Percentiles rank a stretch among this genome's conserved stretches.
phyloP scores from a whole-genome alignment of 2,113 vertebrate genomes.

The Aleadryas rufinucha region DNA sequence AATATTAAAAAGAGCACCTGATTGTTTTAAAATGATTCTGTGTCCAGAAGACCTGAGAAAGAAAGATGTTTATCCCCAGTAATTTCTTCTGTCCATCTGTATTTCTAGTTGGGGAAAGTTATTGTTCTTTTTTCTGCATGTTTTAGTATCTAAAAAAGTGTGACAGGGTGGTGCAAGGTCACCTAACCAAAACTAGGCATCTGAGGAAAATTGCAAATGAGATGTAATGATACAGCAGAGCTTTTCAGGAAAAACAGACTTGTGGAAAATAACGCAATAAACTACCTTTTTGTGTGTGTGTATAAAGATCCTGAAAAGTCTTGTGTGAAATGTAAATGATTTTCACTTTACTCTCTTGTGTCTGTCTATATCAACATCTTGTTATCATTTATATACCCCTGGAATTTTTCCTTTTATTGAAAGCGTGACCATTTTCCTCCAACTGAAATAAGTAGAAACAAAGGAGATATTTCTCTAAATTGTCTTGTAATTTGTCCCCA shows the following conservation, averaged over 20 bases:
- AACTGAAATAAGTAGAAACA: neutral
- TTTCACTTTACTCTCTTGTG: neutral
- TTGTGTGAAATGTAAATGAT: neutral
- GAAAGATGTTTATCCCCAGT: neutral
- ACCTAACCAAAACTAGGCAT: neutral
- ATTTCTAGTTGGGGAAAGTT: neutral
- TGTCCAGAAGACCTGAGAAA: neutral
- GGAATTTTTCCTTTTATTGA: neutral
- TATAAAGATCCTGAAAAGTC: neutral
- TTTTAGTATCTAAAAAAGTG: neutral
- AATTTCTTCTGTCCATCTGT: neutral
- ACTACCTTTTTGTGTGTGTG: neutral
- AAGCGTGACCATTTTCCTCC: neutral
- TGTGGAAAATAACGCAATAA: neutral
- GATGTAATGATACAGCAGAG: neutral
- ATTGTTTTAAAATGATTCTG: neutral
- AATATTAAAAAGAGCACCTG: neutral
- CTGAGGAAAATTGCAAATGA: neutral
- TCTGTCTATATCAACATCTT: neutral
- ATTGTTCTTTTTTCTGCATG: neutral
- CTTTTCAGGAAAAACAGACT: neutral
- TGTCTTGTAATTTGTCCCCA: neutral
- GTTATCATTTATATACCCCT: neutral
- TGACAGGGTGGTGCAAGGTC: neutral
- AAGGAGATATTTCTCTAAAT: neutral